Base-by-base conservation (phyloP, 2,797 vertebrate species). In the Moxostoma hubbsi region DNA sequence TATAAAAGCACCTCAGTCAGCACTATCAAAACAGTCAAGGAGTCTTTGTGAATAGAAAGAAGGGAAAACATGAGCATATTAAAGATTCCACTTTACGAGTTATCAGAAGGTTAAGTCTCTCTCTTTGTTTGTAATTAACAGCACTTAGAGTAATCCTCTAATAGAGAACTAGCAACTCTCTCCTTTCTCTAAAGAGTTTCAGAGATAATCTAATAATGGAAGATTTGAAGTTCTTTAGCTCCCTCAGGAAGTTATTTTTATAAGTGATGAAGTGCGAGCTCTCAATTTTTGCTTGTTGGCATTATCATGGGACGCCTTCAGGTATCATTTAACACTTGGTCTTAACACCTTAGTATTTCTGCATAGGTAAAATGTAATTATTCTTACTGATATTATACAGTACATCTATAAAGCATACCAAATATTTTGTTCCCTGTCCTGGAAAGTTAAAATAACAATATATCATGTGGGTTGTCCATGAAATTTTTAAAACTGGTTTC, bases 161-260 rank as follows among this genome's bases (percentile, higher is more conserved):
- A 73, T 73, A 47, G 73, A 73, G 4, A 73, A 57, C 9, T 57
- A 63, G 24, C 46, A 63, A 70, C 51, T 61, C 61, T 74, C 64
- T 63, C 12, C 11, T 50, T 53, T 55, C 24, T 77, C 57, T 24
- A 55, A 57, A 68, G 45, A 79, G 46, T 75, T 70, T 74, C 57
- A 53, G 11, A 75, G 75, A 79, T 82, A 75, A 82, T 82, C 81
- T 79, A 71, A 65, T 82, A 82, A 82, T 82, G 76, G 67, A 49
- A 45, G 49, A 78, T 78, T 55, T 64, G 9, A 63, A 47, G 66
- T 63, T 70, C 77, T 80, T 43, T 62, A 45, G 59, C 54, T 70
- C 83, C 72, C 78, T n/a, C 63, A 73, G 81, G 81, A 80, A 73
- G 47, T 7, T 15, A 16, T 51, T 61, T 64, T 79, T 16, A 49